phyloP scores from a whole-genome alignment of 2,888 invertebrate species.

The Adineta ricciae region DNA sequence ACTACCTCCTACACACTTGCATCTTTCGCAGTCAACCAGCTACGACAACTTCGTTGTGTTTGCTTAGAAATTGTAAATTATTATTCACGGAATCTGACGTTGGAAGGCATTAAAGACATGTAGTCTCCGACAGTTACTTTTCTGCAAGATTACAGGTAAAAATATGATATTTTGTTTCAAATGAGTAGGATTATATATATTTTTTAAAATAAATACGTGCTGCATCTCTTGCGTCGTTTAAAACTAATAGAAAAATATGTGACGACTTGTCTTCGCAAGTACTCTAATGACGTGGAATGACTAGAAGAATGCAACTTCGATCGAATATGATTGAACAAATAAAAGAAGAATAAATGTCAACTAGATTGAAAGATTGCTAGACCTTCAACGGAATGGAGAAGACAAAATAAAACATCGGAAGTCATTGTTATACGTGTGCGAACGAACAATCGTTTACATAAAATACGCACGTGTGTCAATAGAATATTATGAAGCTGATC shows the following conservation, averaged over 20 bases:
- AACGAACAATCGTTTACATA: background rate
- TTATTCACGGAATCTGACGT: background rate
- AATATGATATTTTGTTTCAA: no score
- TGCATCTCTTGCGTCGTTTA: background rate
- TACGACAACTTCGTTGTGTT: no score
- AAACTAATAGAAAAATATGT: background rate
- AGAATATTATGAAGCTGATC: background rate
- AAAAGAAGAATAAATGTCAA: background rate
- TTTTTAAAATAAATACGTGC: no score
- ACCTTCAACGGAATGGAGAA: background rate
- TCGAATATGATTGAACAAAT: background rate
- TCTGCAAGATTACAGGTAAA: no score
- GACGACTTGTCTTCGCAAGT: no score
- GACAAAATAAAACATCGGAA: background rate
- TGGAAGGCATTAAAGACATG: no score
- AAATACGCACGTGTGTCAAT: slow-evolving; percentile 2
- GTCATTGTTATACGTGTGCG: background rate
- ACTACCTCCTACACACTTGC: background rate
- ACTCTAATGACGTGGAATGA: no score
- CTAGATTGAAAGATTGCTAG: background rate
- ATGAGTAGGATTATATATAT: background rate
- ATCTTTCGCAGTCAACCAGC: background rate
- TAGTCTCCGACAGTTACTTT: background rate
- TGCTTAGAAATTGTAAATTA: background rate
- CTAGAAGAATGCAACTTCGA: no score